These are phyloP conservation scores for Paguma larvata DNA, from an alignment of 2,797 vertebrate genomes.

Conservation along the genomic window DNA sequence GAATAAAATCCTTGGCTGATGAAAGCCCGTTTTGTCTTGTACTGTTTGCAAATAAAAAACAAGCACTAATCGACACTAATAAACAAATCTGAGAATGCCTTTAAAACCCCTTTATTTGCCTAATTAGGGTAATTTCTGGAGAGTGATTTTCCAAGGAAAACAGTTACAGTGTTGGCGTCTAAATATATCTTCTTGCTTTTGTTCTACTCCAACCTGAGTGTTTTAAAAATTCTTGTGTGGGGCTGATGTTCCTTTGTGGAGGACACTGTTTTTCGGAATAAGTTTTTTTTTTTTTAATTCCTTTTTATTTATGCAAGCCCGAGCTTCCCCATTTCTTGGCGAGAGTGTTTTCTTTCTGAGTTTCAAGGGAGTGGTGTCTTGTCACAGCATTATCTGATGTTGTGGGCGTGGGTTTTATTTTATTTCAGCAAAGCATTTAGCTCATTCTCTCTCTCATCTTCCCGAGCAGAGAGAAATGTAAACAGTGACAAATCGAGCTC, in stretches of 20 bases:
- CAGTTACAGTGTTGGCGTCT: conserved; percentile 12
- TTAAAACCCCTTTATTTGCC: conserved; percentile 53
- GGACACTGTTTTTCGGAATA: not conserved
- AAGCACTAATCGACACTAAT: not conserved
- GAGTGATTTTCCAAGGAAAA: conserved; percentile 56
- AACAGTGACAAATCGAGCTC: not conserved
- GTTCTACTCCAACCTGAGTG: conserved; percentile 52
- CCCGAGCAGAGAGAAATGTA: conserved; percentile 11
- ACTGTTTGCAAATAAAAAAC: conserved; percentile 64
- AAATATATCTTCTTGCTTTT: conserved; percentile 63
- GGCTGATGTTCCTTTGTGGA: conserved; percentile 63
- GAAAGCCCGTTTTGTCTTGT: conserved; percentile 7
- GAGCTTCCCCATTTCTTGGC: conserved; percentile 8
- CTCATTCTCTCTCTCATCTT: conserved; percentile 42
- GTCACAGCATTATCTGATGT: conserved; percentile 18
- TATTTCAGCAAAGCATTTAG: conserved; percentile 3
- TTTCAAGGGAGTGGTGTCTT: conserved; percentile 28
- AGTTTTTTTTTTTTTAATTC: not conserved
- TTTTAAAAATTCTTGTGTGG: not conserved
- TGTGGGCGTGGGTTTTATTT: conserved; percentile 55
- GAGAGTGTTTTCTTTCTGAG: conserved; percentile 22
- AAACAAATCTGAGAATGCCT: not conserved
- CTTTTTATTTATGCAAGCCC: not conserved
- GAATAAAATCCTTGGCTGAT: conserved; percentile 42
- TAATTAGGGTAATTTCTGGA: conserved; percentile 46